phyloP scores from a whole-genome alignment of 2,888 invertebrate species.

The Clanis bilineata region DNA sequence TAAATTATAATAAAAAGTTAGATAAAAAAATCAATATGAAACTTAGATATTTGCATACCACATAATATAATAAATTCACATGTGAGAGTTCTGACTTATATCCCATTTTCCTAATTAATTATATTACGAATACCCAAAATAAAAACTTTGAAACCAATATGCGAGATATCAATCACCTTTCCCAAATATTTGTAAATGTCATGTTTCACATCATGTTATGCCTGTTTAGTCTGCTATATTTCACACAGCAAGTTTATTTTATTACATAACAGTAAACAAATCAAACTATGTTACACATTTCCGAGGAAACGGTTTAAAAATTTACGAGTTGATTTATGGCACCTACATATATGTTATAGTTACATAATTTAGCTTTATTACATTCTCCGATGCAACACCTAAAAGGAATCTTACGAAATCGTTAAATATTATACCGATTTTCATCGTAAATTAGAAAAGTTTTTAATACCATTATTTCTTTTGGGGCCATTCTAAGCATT shows the following conservation, averaged over 20 bases:
- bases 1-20: background rate
- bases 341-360: background rate
- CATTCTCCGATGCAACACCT: background rate
- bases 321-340: background rate
- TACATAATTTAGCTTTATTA: background rate
- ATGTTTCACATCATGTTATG: background rate
- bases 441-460: too few species aligned
- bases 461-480: too few species aligned
- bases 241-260: slow-evolving; percentile 7
- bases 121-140: background rate
- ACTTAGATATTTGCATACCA: background rate
- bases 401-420: background rate
- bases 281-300: slow-evolving; percentile 13
- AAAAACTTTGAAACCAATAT: background rate
- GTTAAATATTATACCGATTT: background rate
- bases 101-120: too few species aligned
- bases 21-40: background rate
- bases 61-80: background rate
- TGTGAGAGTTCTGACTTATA: background rate
- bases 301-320: background rate
- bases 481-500: too few species aligned
- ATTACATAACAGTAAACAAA: slow-evolving; percentile 8
- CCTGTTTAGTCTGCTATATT: slow-evolving; percentile 6
- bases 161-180: background rate
- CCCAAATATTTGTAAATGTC: background rate